Evolutionary conservation across 30 jellyfish, hydroid and myxozoan genomes (phyloP).

Genomic region (Aurelia aurita): DNA sequence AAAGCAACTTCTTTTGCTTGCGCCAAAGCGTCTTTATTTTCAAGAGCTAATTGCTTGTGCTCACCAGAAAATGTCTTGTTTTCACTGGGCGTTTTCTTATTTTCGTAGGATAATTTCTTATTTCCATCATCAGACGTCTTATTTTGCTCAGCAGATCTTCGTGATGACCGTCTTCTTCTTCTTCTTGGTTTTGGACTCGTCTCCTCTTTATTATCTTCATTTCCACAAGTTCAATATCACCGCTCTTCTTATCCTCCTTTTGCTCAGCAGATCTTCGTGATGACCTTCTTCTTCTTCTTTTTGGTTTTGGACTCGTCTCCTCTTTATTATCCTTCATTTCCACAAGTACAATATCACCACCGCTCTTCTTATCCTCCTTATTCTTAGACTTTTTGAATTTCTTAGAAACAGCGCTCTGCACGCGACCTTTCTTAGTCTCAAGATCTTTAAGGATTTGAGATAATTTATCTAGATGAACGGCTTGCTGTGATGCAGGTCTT

Average conservation of each 20-base stretch:
- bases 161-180: no score
- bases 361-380: neutral
- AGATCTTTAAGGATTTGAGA: neutral
- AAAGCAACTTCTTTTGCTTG: neutral
- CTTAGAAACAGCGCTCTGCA: neutral
- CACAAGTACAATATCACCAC: neutral
- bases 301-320: no score
- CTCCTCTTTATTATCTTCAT: neutral
- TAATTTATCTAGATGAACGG: neutral
- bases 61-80: neutral
- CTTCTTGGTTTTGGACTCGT: no score
- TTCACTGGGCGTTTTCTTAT: neutral
- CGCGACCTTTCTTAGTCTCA: neutral
- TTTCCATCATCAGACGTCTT: neutral
- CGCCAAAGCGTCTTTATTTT: neutral
- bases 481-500: neutral
- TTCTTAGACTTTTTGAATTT: neutral
- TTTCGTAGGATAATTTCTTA: neutral
- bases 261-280: no score
- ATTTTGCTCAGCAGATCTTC: no score
- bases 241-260: neutral
- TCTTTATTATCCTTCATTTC: neutral
- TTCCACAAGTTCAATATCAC: slow-evolving; percentile 16
- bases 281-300: no score
- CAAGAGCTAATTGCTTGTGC: neutral